Base-by-base conservation (phyloP, 1,140 invertebrate species). In the Ceratitis capitata region DNA sequence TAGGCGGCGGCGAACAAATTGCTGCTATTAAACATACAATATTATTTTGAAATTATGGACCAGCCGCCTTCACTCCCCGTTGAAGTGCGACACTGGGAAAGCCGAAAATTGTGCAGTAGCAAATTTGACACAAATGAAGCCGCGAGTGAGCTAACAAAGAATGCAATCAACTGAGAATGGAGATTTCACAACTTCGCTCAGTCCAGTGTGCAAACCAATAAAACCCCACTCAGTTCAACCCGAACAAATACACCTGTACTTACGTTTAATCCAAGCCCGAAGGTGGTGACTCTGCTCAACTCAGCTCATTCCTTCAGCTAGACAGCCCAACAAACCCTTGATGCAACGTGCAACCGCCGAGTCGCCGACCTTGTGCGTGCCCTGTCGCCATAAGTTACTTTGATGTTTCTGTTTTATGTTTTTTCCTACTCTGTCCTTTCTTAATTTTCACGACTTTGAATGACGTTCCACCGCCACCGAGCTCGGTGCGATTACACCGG, bases 41-140 rank as follows among this genome's bases (percentile, higher is more conserved):
- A 45, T 19, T 14, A 35, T 32, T 42, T 69, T 16, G 39, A 42
- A 69, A 14, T 69, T 69, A 39, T 69, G 39, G 23, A 26, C 58
- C 19, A 35, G 14, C 61, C 61, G 39, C 61, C 61, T 16, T 69
- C 32, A 7, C 61, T 19, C 29, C 61, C 61, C 4, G n/a, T n/a
- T n/a, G n/a, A n/a, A n/a, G n/a, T n/a, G n/a, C n/a, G 3, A 69
- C 32, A 69, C 1, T 39, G 61, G 61, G 29, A 53, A 69, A 29
- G 10, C 58, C 58, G 29, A 32, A 19, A 78, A 47, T 78, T 78
- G 45, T 78, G 69, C 69, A 78, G 69, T 78, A 78, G 39, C 69
- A 78, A 78, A 78, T 78, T 78, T 78, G 35, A 45, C 69, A 45
- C n/a, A 78, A 78, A 45, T 78, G 69, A 78, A 78, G 69, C n/a